Evolutionary conservation across 2,888 invertebrate genomes (phyloP), one percentile per base, ranked within the genome.

Genomic region (Agrochola litura): DNA sequence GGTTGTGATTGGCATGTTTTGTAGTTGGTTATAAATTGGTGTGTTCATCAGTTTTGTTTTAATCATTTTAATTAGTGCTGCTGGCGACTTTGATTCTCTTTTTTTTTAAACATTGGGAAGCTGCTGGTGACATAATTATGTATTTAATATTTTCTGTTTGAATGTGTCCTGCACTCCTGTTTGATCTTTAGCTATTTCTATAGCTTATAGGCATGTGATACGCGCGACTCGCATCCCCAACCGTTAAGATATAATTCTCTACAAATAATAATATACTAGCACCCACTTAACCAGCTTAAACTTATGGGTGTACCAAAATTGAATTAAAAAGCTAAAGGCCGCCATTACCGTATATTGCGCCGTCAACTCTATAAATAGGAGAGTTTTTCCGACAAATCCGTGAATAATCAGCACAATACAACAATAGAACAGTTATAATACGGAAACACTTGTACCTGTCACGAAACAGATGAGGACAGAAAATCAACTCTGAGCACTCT

Each of bases 371-470:
- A 65, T 75, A 75, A 81, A 83, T 76, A 73, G 66, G 76, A 60
- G 63, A 82, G 66, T 73, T 83, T 83, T 83, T 85, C 76, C 76
- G 49, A 71, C 76, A 76, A 82, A 83, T 82, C 82, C 67, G 82
- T 83, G 86, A 83, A 83, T 83, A 83, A 83, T 83, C 85, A 81
- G 71, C 63, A 76, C 82, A 82, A 83, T 70, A 70, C 63, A 73
- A 85, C 83, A 83, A 83, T 83, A 83, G 82, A 79, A 84, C 86
- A 79, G 84, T 84, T 84, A 83, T 73, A 76, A 73, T 75, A 83
- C 85, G 86, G 86, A 83, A 86, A 86, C 79, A 77, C 73, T 77
- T 73, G 86, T 72, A 67, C 58, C 41, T 25, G 19, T 9, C 66
- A 76, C 49, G 1, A 25, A 6, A 37, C 19, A 63, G 41, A 16